A percentile compares a stretch with the other conserved stretches of the same genome.
Conservation (phyloP, 2,797 vertebrate species). For the Epinephelus coioides region DNA sequence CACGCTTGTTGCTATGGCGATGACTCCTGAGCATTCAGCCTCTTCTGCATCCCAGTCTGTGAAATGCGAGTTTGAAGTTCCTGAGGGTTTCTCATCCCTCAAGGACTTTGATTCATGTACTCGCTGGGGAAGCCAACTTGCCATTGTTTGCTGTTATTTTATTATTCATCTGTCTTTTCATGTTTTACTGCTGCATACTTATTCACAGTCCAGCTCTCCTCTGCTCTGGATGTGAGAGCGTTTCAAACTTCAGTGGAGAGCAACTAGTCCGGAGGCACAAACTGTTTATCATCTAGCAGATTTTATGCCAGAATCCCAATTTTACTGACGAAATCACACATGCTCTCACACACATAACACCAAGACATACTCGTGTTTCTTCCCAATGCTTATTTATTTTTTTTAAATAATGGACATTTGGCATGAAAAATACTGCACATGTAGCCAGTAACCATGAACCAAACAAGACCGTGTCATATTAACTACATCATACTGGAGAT, state of each 20-base stretch:
- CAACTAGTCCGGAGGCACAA: background rate
- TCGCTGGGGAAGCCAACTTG: conserved; percentile 25
- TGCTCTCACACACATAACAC: background rate
- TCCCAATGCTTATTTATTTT: conserved; percentile 49
- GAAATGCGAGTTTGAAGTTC: conserved; percentile 59
- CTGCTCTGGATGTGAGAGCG: background rate
- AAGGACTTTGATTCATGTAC: conserved; percentile 45
- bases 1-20: conserved; percentile 54
- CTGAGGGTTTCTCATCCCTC: conserved; percentile 34
- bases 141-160: conserved; percentile 45
- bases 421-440: conserved; percentile 44
- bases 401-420: conserved; percentile 59
- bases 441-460: conserved; percentile 31
- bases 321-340: conserved; percentile 1
- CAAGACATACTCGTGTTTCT: background rate
- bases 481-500: conserved; percentile 29
- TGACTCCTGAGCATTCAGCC: conserved; percentile 40
- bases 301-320: background rate
- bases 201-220: conserved; percentile 14
- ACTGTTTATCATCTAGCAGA: background rate
- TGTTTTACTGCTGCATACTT: conserved; percentile 15
- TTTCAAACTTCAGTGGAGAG: conserved; percentile 20
- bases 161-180: conserved; percentile 41
- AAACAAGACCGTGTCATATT: conserved; percentile 25
- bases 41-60: conserved; percentile 34